Evolutionary conservation across 2,797 vertebrate species (phyloP), one percentile per base, ranked within the genome.

Genomic region (Moxostoma hubbsi): DNA sequence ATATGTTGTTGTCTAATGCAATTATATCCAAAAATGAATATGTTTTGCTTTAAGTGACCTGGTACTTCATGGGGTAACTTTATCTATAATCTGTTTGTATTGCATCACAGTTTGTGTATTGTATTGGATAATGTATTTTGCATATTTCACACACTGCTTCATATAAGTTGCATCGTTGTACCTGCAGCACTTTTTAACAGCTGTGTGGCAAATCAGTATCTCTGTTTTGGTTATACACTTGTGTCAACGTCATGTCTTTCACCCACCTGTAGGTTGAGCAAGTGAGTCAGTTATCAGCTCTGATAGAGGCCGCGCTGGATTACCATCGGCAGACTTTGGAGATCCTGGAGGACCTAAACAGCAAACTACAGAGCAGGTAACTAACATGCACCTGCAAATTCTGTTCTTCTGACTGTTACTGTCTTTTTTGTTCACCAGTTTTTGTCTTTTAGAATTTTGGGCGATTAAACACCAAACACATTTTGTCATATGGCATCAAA

Each of bases 271-370:
- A 98, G 97, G 92, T 97, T 87, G 97, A 98, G 77, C 97, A 98
- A 90, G 96, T 97, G 79, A 95, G 94, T 87, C 97, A 98, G 91
- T 83, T 98, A 86, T 90, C 95, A 0, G 93, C 95, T 24, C 93
- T 98, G 73, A 89, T 96, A 11, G 94, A 96, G 87, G 96, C 96
- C 0, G 94, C 95, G 0, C 70, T 96, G 61, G 95, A 95, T 83
- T 98, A 97, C 86, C 97, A 98, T 84, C 92, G 85, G 24, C 96
- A 95, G 89, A 95, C 96, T 0, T 79, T 91, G 9, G 93, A 95
- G 50, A 97, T 98, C 85, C 89, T 98, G 89, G 91, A 96, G 86
- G 94, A 96, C 18, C 94, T 98, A 54, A 95, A 94, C 46, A 86
- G 73, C 73, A 95, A 90, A 85, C 91, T 98, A 72, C 95, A 96